A percentile compares a stretch with the other conserved stretches of the same genome.
Evolutionary conservation across 1,140 invertebrate genomes (phyloP).

Genomic region (Monochamus saltuarius): DNA sequence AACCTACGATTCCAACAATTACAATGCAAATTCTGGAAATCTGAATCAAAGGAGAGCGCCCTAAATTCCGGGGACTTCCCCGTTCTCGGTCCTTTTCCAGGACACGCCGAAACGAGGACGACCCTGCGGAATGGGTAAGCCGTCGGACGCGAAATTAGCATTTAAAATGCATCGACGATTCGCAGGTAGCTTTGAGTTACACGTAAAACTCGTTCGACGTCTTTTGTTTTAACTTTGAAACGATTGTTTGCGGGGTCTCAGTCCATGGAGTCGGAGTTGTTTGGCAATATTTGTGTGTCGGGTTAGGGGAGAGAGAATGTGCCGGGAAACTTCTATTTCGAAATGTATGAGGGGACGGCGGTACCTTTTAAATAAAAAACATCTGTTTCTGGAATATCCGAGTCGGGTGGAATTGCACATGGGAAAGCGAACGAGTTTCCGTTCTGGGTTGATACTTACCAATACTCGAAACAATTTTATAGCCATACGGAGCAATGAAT

Average conservation of each 20-base stretch:
- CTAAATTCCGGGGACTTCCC: neutral
- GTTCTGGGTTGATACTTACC: no score
- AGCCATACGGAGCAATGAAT: no score
- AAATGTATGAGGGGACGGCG: no score
- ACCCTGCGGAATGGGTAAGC: neutral
- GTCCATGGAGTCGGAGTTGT: slow-evolving; percentile 3
- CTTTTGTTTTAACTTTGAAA: slow-evolving; percentile 6
- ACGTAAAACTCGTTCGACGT: neutral
- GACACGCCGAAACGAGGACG: neutral
- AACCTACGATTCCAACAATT: slow-evolving; percentile 18
- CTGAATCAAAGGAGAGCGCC: slow-evolving; percentile 5
- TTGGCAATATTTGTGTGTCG: neutral
- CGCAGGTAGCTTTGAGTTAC: slow-evolving; percentile 12
- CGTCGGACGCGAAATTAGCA: slow-evolving; percentile 1
- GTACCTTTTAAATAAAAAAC: no score
- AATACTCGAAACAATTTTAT: no score
- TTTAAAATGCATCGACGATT: slow-evolving; percentile 13
- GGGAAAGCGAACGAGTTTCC: no score
- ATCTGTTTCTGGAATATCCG: no score
- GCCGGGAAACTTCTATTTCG: no score
- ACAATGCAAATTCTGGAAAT: slow-evolving; percentile 18
- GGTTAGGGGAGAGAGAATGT: no score
- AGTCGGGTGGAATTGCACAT: no score
- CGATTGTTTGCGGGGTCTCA: neutral
- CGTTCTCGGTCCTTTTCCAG: neutral